phyloP scores from a whole-genome alignment of 2,888 invertebrate genomes.

The Tinea pellionella region DNA sequence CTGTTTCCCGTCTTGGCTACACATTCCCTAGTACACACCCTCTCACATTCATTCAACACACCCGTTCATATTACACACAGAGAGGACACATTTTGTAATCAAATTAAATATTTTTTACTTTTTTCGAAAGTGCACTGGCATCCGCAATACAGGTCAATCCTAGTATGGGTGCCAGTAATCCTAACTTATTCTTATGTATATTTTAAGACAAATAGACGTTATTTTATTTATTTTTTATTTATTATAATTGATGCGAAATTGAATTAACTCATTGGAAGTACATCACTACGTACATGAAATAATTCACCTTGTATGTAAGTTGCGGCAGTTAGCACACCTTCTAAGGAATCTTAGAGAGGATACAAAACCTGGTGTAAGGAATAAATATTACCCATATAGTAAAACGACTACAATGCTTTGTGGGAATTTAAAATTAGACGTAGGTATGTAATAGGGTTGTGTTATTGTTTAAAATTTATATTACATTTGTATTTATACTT shows the following conservation, averaged over 20 bases:
- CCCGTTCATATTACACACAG: no score
- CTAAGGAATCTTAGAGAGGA: conserved; percentile 4
- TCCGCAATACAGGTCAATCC: no score
- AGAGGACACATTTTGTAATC: no score
- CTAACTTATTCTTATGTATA: no score
- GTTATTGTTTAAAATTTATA: background rate
- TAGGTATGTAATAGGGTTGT: conserved; percentile 16
- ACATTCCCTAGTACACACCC: no score
- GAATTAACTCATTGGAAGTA: background rate
- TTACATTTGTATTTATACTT: background rate
- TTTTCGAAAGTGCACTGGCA: no score
- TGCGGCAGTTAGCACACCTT: conserved; percentile 13
- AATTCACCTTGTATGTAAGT: conserved; percentile 6
- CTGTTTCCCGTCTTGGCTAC: no score
- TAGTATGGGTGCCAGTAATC: no score
- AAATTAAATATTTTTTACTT: no score
- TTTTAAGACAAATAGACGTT: no score
- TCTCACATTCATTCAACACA: no score
- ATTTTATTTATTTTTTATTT: no score
- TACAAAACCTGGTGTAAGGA: conserved; percentile 18
- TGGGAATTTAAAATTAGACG: conserved; percentile 58
- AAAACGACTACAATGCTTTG: conserved; percentile 49
- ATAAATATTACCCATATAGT: conserved; percentile 50
- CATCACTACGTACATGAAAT: background rate
- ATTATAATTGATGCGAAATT: background rate